Conservation (phyloP, 2,113 vertebrate genomes). For the Actenoides hombroni region DNA sequence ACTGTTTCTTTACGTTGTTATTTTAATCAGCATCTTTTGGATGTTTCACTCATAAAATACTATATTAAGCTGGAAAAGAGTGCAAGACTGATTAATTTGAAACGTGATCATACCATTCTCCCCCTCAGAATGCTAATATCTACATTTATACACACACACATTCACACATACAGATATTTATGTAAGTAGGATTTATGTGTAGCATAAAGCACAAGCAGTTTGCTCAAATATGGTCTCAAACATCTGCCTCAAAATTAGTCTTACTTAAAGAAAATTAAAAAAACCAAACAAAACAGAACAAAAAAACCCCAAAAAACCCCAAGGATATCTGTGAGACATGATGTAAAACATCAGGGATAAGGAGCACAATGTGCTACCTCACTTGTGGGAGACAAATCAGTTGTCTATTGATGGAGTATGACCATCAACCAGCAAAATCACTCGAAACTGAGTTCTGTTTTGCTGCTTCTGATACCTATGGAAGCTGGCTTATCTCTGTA, state of each 20-base stretch:
- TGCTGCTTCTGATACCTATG: not conserved
- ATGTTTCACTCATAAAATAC: not conserved
- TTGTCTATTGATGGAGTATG: not conserved
- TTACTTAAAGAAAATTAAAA: not conserved
- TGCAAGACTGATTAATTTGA: not conserved
- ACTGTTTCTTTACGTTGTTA: not conserved
- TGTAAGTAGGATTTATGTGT: not conserved
- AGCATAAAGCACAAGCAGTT: not conserved
- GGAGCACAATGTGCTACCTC: not conserved
- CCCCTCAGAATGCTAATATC: not conserved
- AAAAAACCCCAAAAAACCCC: not conserved
- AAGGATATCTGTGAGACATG: not conserved
- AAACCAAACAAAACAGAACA: not conserved
- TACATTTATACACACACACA: not conserved
- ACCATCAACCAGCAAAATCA: not conserved
- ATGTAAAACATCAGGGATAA: not conserved
- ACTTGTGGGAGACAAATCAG: not conserved
- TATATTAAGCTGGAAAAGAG: not conserved
- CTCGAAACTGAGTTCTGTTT: not conserved
- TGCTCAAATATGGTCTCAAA: not conserved
- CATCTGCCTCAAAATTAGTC: not conserved
- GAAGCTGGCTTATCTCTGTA: not conserved
- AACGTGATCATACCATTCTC: not conserved
- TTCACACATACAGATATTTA: fast-evolving
- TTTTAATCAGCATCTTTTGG: not conserved